Evolutionary conservation across 2,113 vertebrate genomes (phyloP).

Genomic region (Protobothrops flavoviridis): DNA sequence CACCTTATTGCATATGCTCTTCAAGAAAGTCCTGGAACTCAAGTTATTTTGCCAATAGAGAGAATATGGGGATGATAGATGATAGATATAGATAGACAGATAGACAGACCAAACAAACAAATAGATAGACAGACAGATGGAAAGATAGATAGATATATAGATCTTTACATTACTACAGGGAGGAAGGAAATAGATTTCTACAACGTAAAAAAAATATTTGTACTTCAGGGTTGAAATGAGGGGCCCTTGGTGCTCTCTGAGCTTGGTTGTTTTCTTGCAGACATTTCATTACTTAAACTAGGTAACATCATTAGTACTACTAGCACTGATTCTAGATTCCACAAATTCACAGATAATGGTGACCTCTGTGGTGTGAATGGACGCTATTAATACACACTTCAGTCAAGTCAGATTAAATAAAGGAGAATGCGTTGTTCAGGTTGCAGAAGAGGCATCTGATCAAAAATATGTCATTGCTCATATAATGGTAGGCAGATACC

Average conservation of each 20-base stretch:
- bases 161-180: neutral
- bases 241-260: neutral
- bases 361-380: neutral
- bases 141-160: too few species aligned
- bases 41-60: neutral
- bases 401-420: neutral
- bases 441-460: neutral
- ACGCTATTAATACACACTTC: neutral
- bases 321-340: neutral
- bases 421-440: neutral
- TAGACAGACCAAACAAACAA: too few species aligned
- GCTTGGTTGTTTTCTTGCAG: neutral
- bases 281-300: neutral
- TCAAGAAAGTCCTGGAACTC: neutral
- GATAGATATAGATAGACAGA: neutral
- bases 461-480: neutral
- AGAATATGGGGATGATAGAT: neutral
- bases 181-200: neutral
- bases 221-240: neutral
- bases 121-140: too few species aligned
- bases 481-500: too few species aligned
- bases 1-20: neutral
- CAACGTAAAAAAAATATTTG: neutral
- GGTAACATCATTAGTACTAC: neutral
- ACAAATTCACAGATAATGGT: neutral